Conservation (phyloP, 1,140 invertebrate genomes). For the Lepidurus couesii region DNA sequence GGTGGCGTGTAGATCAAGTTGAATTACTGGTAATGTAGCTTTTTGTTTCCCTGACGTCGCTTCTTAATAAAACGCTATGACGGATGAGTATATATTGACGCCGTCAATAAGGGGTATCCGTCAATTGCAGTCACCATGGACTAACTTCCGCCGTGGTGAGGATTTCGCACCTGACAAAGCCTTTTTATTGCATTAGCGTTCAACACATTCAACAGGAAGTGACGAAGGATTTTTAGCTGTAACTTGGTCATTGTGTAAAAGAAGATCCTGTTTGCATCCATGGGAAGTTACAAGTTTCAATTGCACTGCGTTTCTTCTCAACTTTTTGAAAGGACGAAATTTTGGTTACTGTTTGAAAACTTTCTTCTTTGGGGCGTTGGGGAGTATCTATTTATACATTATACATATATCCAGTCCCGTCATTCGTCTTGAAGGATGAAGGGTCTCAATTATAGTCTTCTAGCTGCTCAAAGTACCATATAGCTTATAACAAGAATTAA, state of each 20-base stretch:
- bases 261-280: neutral
- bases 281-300: neutral
- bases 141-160: neutral
- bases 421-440: neutral
- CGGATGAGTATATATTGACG: neutral
- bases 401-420: neutral
- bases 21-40: neutral
- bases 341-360: neutral
- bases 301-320: neutral
- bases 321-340: neutral
- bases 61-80: neutral
- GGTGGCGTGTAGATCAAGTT: neutral
- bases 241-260: neutral
- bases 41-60: neutral
- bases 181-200: neutral
- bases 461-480: neutral
- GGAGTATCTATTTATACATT: too few relatives aligned
- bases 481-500: slow-evolving; percentile 2
- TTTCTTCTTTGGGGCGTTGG: neutral
- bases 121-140: neutral
- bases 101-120: neutral
- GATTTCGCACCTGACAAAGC: neutral
- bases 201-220: neutral
- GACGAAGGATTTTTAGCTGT: neutral
- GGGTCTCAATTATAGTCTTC: neutral